These are phyloP conservation scores for Chondrilla cf. caribensis DNA, from an alignment of 37 sponge, comb jelly and placozoan species.

Conservation along the genomic window DNA sequence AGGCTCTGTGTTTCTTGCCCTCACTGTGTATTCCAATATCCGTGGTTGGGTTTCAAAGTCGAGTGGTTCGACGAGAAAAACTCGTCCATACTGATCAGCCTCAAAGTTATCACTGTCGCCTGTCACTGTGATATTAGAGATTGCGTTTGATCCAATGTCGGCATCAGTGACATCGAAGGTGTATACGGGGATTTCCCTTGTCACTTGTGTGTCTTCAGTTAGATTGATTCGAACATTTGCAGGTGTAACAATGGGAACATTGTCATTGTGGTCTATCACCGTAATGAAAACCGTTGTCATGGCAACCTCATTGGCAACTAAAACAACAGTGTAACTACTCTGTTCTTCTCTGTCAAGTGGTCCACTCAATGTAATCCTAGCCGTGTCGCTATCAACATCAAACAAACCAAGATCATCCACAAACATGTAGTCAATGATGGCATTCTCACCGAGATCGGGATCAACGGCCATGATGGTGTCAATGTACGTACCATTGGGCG, in stretches of 20 bases:
- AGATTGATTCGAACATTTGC: neutral
- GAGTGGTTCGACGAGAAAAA: conserved; percentile 38
- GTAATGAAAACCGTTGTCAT: neutral
- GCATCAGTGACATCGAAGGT: conserved; percentile 24
- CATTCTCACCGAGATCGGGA: conserved; percentile 32
- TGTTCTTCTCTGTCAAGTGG: neutral
- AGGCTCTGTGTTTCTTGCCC: conserved; percentile 33
- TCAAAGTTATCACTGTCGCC: conserved; percentile 27
- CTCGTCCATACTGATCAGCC: conserved; percentile 12
- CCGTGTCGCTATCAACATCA: conserved; percentile 10
- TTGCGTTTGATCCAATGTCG: conserved; percentile 13
- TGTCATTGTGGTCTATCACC: conserved; percentile 23
- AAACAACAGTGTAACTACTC: neutral
- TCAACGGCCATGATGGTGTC: conserved; percentile 42
- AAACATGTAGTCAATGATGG: conserved; percentile 2
- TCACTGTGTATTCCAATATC: conserved; percentile 18
- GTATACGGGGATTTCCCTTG: conserved; percentile 1
- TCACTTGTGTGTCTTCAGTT: conserved; percentile 20
- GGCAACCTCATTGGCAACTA: conserved; percentile 39
- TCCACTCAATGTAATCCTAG: neutral
- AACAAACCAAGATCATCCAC: neutral
- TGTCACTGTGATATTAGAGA: conserved; percentile 10
- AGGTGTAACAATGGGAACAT: neutral
- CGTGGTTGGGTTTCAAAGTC: conserved; percentile 52
- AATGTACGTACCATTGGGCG: conserved; percentile 14